Evolutionary conservation across 2,888 invertebrate genomes (phyloP), one percentile per base, ranked within the genome.

Genomic region (Sicus ferrugineus): DNA sequence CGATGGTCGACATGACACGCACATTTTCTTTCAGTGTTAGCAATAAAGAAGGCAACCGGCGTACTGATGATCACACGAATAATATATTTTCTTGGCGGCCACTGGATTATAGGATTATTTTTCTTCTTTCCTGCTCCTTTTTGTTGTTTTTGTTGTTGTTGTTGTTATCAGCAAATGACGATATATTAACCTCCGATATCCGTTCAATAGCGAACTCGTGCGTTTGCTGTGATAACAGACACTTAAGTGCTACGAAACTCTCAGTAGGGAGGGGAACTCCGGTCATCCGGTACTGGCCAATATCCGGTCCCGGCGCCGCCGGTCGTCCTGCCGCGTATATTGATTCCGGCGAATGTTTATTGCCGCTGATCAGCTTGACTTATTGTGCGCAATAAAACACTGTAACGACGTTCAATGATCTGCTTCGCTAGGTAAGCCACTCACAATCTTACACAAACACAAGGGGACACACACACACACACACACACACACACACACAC

Each of bases 331-430:
- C 21, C n/a, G n/a, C 46, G 62, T 68, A 31, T 61, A 63, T 54
- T 50, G 61, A 68, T 68, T 63, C 62, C 23, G 26, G 31, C 63
- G 54, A 38, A 64, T 23, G 23, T 67, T 69, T 69, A 54, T 70
- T 59, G 72, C 46, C 31, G 50, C 61, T 52, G 54, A 62, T 70
- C 66, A 68, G 52, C 61, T 68, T 72, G 72, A 72, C 68, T 72
- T 72, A 72, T 72, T 65, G 68, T 38, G 26, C 56, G 61, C 72
- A 68, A 72, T 72, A 72, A 70, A 72, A 61, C 68, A 68, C 42
- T 58, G 64, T 69, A 72, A 72, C 65, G 67, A 59, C 68, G 7
- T 54, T 68, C 68, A 70, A 63, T 62, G 63, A 65, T 48, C 59
- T 54, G 46, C 54, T 63, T 6, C 67, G 31, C 58, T 46, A 58